Percentiles rank a stretch among this genome's conserved stretches.
Evolutionary conservation across 2,888 invertebrate genomes (phyloP).

Genomic region (Orthonevra nobilis): DNA sequence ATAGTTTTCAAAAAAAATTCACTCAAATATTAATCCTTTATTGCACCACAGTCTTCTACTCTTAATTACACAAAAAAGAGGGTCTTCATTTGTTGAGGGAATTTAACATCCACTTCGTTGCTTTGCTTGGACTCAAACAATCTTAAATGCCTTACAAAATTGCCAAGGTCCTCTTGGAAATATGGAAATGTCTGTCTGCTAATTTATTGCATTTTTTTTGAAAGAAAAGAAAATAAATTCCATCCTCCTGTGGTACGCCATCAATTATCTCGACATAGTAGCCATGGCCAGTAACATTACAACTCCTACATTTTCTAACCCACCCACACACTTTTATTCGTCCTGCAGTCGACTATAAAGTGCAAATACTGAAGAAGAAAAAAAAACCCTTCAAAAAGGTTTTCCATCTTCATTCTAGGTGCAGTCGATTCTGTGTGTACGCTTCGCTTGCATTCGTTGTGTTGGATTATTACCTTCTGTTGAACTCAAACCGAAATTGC

Average conservation of each 20-base stretch:
- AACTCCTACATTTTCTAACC: too few species aligned
- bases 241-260: conserved; percentile 18
- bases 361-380: neutral
- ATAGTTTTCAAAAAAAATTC: too few species aligned
- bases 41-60: too few species aligned
- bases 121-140: too few species aligned
- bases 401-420: conserved; percentile 36
- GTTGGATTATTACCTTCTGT: conserved; percentile 26
- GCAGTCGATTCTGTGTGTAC: conserved; percentile 17
- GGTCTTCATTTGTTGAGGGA: too few species aligned
- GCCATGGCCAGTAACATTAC: conserved; percentile 29
- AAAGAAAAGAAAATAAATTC: conserved; percentile 24
- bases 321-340: neutral
- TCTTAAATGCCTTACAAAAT: conserved; percentile 12
- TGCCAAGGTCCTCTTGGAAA: conserved; percentile 7
- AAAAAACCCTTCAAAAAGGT: conserved; percentile 14
- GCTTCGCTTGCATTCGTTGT: conserved; percentile 34
- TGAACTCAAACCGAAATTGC: conserved; percentile 36
- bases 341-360: conserved; percentile 22
- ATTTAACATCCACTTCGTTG: too few species aligned
- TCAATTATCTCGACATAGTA: conserved; percentile 40
- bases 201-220: conserved; percentile 29
- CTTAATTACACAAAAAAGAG: too few species aligned
- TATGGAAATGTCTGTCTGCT: conserved; percentile 32
- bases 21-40: too few species aligned